Evolutionary conservation across 1,140 invertebrate genomes (phyloP).

Genomic region (Scaptomyza hsui): DNA sequence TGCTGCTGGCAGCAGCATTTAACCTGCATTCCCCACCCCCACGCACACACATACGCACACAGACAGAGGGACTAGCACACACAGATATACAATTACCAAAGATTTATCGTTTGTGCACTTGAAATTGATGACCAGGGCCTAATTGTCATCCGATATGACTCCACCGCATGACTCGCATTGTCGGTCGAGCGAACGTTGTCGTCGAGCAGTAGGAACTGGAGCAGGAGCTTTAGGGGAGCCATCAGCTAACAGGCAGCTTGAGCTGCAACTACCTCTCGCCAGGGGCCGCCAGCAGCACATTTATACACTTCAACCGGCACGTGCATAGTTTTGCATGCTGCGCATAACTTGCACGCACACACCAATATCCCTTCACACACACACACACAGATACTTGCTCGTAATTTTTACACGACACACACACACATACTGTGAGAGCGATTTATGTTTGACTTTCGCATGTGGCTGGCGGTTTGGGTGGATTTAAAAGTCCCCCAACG

Average conservation of each 20-base stretch:
- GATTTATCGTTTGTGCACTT: conserved; percentile 82
- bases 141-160: conserved; percentile 82
- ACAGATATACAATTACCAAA: conserved; percentile 71
- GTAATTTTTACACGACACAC: conserved; percentile 65
- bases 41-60: conserved; percentile 14
- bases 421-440: conserved; percentile 41
- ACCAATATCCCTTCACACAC: conserved; percentile 33
- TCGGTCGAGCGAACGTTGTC: conserved; percentile 56
- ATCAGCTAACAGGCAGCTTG: conserved; percentile 1
- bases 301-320: conserved; percentile 79
- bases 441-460: conserved; percentile 81
- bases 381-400: conserved; percentile 33
- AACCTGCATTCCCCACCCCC: conserved; percentile 30
- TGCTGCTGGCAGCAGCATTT: conserved; percentile 54
- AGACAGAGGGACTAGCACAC: not conserved
- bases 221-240: conserved; percentile 1
- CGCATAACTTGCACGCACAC: conserved; percentile 74
- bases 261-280: conserved; percentile 39
- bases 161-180: conserved; percentile 81
- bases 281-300: conserved; percentile 65
- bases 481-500: conserved; percentile 59
- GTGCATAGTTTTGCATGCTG: conserved; percentile 81
- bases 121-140: conserved; percentile 82
- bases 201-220: conserved; percentile 8
- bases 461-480: conserved; percentile 68